Base-by-base conservation (phyloP, 2,888 invertebrate species). In the Noctua janthina region DNA sequence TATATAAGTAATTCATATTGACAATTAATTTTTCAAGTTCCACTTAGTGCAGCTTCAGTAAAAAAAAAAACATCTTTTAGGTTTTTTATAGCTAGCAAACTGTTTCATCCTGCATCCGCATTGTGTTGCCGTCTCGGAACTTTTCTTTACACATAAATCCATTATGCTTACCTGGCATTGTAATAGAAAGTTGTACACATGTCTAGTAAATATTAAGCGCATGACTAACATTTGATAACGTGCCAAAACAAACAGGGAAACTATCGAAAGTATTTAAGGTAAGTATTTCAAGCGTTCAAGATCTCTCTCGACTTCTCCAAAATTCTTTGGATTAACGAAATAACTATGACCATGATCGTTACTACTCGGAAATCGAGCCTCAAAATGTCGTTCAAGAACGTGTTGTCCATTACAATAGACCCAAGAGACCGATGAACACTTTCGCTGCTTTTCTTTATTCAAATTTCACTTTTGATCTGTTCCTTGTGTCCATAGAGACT, bases 381-480 rank as follows among this genome's bases (percentile, higher is more conserved):
- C 86, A 88, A 93, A 94, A 92, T 94, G 94, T 93, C 93, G 90
- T 91, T 91, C 90, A 89, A 91, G 92, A 93, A 95, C 96, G 96
- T 96, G 96, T 91, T 91, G 86, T 87, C 91, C 94, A 96, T 96
- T 73, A 95, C 94, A 96, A 96, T 95, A 90, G 92, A 91, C 93
- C 89, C 91, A 85, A 91, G 95, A 93, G 94, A 93, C 93, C 92
- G 87, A 91, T 91, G 84, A 92, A 85, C 93, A 96, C 96, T 96
- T 96, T 96, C 96, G 94, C 96, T 96, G 88, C 94, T 93, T 93
- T 96, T 94, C 94, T 95, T 92, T 93, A 93, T 91, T 92, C 91
- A 91, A 95, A 95, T 96, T 96, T 96, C 96, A 96, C 96, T 96
- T 96, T 96, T 96, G 91, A 93, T 93, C 89, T 87, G 92, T 92